A percentile compares a stretch with the other conserved stretches of the same genome.
Evolutionary conservation across 2,113 vertebrate genomes (phyloP).

Genomic region (Gorsachius goisagi): DNA sequence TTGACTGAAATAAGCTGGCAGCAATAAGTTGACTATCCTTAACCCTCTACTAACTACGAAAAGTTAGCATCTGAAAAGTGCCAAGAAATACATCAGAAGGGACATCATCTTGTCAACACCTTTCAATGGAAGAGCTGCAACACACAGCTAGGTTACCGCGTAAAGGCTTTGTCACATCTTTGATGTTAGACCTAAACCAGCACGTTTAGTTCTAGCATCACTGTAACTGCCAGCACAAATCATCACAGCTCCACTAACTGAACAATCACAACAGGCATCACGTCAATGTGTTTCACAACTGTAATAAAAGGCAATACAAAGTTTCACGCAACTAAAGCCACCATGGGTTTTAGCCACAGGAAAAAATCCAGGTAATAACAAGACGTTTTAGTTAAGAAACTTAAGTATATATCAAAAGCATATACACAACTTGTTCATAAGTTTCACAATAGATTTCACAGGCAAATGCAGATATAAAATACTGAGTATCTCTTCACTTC

Average conservation of each 20-base stretch:
- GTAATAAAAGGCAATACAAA: not conserved
- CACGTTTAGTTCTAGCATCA: not conserved
- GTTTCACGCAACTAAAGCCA: not conserved
- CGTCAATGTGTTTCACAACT: rapidly evolving
- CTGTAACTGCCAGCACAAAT: not conserved
- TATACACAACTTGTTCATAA: rapidly evolving
- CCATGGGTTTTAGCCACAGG: not conserved
- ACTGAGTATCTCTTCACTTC: rapidly evolving
- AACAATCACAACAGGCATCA: not conserved
- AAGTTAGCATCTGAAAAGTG: not conserved
- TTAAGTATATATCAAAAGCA: not conserved
- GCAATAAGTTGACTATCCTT: not conserved
- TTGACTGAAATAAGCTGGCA: rapidly evolving
- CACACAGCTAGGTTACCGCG: not conserved
- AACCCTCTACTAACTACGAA: rapidly evolving
- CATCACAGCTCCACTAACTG: not conserved
- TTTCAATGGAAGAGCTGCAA: not conserved
- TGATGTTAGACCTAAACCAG: not conserved
- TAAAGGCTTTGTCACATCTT: not conserved
- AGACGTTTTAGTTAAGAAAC: rapidly evolving
- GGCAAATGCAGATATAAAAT: not conserved
- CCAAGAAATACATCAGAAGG: not conserved
- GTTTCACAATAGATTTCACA: not conserved
- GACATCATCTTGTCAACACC: not conserved
- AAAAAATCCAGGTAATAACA: not conserved